These are phyloP conservation scores for Cyphomyrus plagiostoma DNA, from an alignment of 2,113 vertebrate genomes.

Conservation along the genomic window DNA sequence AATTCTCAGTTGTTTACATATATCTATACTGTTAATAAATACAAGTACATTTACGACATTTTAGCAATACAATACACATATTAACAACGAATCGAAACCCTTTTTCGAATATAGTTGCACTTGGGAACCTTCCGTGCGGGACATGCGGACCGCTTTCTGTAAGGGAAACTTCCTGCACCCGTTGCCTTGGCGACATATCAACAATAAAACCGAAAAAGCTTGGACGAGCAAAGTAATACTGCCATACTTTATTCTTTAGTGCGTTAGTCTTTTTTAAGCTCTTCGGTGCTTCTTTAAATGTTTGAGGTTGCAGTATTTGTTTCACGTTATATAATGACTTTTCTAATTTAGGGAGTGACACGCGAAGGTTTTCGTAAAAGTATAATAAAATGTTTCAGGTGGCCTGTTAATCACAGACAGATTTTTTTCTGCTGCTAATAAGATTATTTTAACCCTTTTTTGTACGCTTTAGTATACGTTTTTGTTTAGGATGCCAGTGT, in stretches of 20 bases:
- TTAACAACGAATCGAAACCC: background rate
- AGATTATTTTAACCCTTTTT: background rate
- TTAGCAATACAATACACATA: background rate
- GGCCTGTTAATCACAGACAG: background rate
- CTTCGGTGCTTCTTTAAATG: background rate
- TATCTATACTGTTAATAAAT: background rate
- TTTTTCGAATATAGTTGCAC: background rate
- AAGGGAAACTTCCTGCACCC: background rate
- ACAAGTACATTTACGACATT: background rate
- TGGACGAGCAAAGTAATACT: background rate
- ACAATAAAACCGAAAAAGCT: background rate
- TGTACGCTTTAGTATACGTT: background rate
- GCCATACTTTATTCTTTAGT: background rate
- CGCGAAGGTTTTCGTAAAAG: background rate
- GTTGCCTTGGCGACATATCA: constrained; percentile 1
- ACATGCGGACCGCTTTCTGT: background rate
- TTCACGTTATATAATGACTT: background rate
- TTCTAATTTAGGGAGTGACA: background rate
- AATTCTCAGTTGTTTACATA: background rate
- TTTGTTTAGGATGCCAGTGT: constrained; percentile 32
- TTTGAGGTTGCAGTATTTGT: background rate
- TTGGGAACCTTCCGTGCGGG: background rate
- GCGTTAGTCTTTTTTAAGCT: background rate
- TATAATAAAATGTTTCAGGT: background rate
- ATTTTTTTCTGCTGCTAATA: background rate